Evolutionary conservation across 2,113 vertebrate species (phyloP), one percentile per base, ranked within the genome.

Genomic region (Xiphophorus hellerii): DNA sequence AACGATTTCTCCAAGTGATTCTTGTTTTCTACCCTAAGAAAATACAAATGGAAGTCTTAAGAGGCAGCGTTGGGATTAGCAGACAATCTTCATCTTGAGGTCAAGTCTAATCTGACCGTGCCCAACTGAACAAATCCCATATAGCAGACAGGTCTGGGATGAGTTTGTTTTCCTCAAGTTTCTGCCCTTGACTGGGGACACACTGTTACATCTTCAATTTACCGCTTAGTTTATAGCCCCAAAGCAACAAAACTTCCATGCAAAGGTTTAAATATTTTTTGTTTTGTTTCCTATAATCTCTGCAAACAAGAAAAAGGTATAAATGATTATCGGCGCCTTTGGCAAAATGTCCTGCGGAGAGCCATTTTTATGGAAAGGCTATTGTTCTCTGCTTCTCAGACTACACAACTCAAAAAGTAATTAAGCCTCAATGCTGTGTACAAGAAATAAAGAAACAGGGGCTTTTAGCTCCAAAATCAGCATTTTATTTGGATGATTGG

Each of bases 401-500:
- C 76, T 82, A 68, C 64, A 72, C 63, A 71, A 11, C 66, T 78
- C 5, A 0, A 27, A 83, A 69, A 82, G 71, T 83, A 83, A 86
- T 88, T 86, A 85, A 79, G 85, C 71, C 88, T 87, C 84, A 73
- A 78, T 64, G 72, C 69, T 28, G 70, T 75, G 44, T 30, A 75
- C 65, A 86, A 84, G 63, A 67, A 90, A 92, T 88, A 84, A 86
- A 84, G 82, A 93, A 87, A 87, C 94, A 94, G 93, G 25, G 29
- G 14, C 14, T 93, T 94, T 95, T 93, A 96, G 96, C 96, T 98
- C 96, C 96, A 98, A 99, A 99, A 98, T 97, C 97, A 96, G 96
- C 96, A 95, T 97, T 99, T 99, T 98, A 98, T 98, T 99, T 95
- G 96, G 95, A 96, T 97, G 93, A 96, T 96, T 95, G 95, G 96